Percentiles rank a stretch among this genome's conserved stretches.
Evolutionary conservation across 2,888 invertebrate species (phyloP).

Genomic region (Dicyrtomina minuta): DNA sequence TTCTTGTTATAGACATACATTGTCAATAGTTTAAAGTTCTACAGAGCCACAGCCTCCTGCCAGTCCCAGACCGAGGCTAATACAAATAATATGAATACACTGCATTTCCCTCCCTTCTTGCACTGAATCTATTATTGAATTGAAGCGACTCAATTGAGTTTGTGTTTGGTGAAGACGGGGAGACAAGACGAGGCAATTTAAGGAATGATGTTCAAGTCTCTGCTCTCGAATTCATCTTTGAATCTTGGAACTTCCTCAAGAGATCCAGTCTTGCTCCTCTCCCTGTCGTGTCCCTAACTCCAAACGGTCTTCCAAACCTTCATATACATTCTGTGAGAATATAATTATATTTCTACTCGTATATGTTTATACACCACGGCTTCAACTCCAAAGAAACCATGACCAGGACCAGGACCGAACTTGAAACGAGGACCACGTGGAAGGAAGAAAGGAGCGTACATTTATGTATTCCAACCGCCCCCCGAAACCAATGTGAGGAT

Average conservation of each 20-base stretch:
- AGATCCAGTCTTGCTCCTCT: no score
- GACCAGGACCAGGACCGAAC: no score
- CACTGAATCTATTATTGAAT: constrained; percentile 32
- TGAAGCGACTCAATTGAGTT: constrained; percentile 28
- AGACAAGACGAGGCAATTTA: background rate
- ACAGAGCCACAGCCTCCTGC: background rate
- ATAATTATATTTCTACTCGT: no score
- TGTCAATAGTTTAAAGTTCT: no score
- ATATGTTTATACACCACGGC: no score
- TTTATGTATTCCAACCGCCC: background rate
- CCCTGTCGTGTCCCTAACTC: no score
- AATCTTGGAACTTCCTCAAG: no score
- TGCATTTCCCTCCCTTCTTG: constrained; percentile 14
- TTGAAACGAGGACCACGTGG: no score
- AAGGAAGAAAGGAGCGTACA: background rate
- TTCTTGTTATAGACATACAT: background rate
- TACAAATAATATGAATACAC: constrained; percentile 25
- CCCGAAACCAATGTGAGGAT: constrained; percentile 25
- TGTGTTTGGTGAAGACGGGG: background rate
- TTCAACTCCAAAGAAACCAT: background rate
- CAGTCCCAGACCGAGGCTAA: background rate
- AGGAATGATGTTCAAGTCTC: no score
- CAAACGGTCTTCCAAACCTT: no score
- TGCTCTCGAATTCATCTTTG: no score
- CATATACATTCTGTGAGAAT: no score